Base-by-base conservation (phyloP, 1,140 invertebrate genomes). In the Cotesia chilonis region DNA sequence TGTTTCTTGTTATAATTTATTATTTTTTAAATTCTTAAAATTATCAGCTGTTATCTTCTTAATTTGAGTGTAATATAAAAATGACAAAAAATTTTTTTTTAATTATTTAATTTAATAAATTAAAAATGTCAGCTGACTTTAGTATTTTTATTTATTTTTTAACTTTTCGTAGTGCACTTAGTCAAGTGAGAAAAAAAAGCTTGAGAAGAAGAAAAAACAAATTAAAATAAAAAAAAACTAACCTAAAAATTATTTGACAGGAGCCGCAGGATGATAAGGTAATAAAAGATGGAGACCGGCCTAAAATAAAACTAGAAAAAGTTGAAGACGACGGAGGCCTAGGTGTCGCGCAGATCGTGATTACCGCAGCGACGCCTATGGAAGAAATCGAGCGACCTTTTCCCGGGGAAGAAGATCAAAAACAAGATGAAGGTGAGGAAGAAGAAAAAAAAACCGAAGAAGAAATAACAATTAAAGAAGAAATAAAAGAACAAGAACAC, bases 361-460 rank as follows among this genome's bases (percentile, higher is more conserved):
- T 96, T 80, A 96, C 94, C 12, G 94, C 94, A 28, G 94, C 95
- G 57, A 96, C 95, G 4, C 95, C 94, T 28, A 94, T 95, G 93
- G 94, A 96, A 84, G 93, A 95, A 75, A 87, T 90, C 4, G 92
- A 93, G 41, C 89, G 90, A 67, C 88, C 90, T 3, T 93, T 92
- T 82, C 91, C 91, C 1, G 83, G 81, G 1, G 65, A 73, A 75
- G 74, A 71, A 69, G 60, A 78, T 59, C 47, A 83, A 60, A 72
- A 47, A 60, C 74, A 67, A 73, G 65, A 66, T 36, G 60, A 69
- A 68, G 75, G 41, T 20, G 75, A 71, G 20, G 70, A 70, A 0
- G 76, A 76, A 36, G 38, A 60, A 7, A 65, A 67, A 52, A 35
- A 36, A 28, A 1, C 10, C 28, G 41, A 79, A 76, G 52, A 79